Evolutionary conservation across 2,888 invertebrate species (phyloP).

Genomic region (Mechanitis mazaeus): DNA sequence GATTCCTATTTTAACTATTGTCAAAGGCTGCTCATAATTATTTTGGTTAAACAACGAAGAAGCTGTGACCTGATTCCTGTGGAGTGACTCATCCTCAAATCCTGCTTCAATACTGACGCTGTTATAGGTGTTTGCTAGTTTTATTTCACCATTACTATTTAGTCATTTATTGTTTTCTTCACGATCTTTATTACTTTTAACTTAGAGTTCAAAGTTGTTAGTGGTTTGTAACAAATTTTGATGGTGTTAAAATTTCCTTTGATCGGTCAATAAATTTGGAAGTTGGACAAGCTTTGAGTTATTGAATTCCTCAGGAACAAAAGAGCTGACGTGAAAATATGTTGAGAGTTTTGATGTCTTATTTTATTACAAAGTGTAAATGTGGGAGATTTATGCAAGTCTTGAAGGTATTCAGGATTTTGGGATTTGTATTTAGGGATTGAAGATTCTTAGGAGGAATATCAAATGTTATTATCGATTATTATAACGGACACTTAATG

Average conservation of each 20-base stretch:
- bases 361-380: slow-evolving; percentile 7
- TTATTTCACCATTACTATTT: slow-evolving; percentile 7
- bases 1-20: not conserved
- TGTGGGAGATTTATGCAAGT: slow-evolving; percentile 3
- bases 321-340: slow-evolving; percentile 20
- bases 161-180: slow-evolving; percentile 11
- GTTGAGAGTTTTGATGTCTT: slow-evolving; percentile 18
- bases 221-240: slow-evolving; percentile 12
- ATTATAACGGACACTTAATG: too few species aligned
- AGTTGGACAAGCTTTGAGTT: slow-evolving; percentile 28
- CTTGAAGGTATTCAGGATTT: slow-evolving; percentile 5
- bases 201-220: not conserved
- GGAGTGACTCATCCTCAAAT: slow-evolving; percentile 32
- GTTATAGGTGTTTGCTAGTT: slow-evolving; percentile 20
- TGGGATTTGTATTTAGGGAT: not conserved
- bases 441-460: too few species aligned
- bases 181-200: slow-evolving; percentile 12
- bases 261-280: slow-evolving; percentile 34
- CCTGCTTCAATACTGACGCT: slow-evolving; percentile 21
- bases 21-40: slow-evolving; percentile 27
- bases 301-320: slow-evolving; percentile 24
- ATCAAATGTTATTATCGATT: too few species aligned
- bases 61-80: slow-evolving; percentile 31
- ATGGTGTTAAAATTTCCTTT: slow-evolving; percentile 31
- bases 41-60: slow-evolving; percentile 38